Evolutionary conservation across 1,140 invertebrate species (phyloP), one percentile per base, ranked within the genome.

Genomic region (Riptortus pedestris): DNA sequence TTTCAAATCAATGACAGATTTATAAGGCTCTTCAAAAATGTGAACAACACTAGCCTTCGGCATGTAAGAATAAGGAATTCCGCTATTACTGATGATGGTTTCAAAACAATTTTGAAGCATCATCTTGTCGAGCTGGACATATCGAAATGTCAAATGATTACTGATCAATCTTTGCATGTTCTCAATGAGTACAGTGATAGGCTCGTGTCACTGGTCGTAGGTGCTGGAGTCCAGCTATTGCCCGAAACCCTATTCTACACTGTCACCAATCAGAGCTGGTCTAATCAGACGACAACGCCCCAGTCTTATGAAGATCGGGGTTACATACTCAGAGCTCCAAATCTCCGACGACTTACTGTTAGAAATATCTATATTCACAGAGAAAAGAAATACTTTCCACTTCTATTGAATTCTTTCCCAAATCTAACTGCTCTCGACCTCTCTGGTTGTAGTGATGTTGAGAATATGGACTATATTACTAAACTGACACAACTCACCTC

Each of bases 371-470:
- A 74, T n/a, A 71, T 78, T 16, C 68, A 76, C 18, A 71, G 72
- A 11, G 69, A 74, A 1, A 75, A 80, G 62, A 80, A 81, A 65
- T 74, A 74, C 67, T 78, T 79, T 55, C 66, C 79, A 33, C 67
- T 83, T 5, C 73, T 88, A 4, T 68, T 85, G 27, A 76, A 77
- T 60, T 77, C 83, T 22, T 68, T 88, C 31, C 70, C 75, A 5
- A 79, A 83, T 47, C 74, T 94, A 14, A 84, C 81, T 24, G 81
- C 90, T 71, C 75, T 95, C 45, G 90, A 94, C 73, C 74, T 95
- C 48, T 90, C 88, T 0, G 82, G 85, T 65, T 90, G 86, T 70
- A 75, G 76, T 65, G 76, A 81, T 62, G 72, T 82, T 22, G 78
- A 78, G 45, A 72, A 81, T 75, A 75, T 85, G 27, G 75, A 79